phyloP scores from a whole-genome alignment of 1,140 invertebrate genomes.

The Teleogryllus occipitalis region DNA sequence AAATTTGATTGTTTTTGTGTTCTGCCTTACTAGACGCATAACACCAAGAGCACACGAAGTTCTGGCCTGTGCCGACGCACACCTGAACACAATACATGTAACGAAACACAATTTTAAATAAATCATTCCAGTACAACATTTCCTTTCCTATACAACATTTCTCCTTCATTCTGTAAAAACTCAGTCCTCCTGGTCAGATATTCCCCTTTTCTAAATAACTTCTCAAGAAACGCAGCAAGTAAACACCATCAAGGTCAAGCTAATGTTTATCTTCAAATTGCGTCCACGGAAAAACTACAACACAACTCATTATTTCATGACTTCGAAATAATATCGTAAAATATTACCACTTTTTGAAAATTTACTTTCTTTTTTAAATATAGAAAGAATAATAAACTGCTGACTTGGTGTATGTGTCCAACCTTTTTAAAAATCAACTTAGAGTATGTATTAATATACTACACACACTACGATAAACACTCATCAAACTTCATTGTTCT shows the following conservation, averaged over 20 bases:
- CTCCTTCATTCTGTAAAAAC: slow-evolving; percentile 28
- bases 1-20: slow-evolving; percentile 32
- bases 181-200: slow-evolving; percentile 25
- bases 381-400: slow-evolving; percentile 12
- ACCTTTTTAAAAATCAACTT: slow-evolving; percentile 16
- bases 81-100: slow-evolving; percentile 24
- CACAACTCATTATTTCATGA: background rate
- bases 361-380: background rate
- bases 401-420: slow-evolving; percentile 16
- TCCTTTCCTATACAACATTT: slow-evolving; percentile 24
- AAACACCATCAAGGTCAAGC: slow-evolving; percentile 44
- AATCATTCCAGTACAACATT: slow-evolving; percentile 25
- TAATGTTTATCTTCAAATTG: slow-evolving; percentile 17
- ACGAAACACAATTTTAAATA: slow-evolving; percentile 20
- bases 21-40: slow-evolving; percentile 29
- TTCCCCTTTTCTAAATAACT: slow-evolving; percentile 35
- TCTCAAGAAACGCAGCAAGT: slow-evolving; percentile 38
- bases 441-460: slow-evolving; percentile 12
- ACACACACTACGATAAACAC: background rate
- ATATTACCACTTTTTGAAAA: background rate
- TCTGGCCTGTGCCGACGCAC: slow-evolving; percentile 26
- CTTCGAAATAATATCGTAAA: background rate
- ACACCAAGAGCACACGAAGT: slow-evolving; percentile 28
- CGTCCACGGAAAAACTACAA: slow-evolving; percentile 10
- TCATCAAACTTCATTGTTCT: slow-evolving; percentile 8